These are phyloP conservation scores for Saturnia pavonia DNA, from an alignment of 2,888 invertebrate species.

Conservation along the genomic window DNA sequence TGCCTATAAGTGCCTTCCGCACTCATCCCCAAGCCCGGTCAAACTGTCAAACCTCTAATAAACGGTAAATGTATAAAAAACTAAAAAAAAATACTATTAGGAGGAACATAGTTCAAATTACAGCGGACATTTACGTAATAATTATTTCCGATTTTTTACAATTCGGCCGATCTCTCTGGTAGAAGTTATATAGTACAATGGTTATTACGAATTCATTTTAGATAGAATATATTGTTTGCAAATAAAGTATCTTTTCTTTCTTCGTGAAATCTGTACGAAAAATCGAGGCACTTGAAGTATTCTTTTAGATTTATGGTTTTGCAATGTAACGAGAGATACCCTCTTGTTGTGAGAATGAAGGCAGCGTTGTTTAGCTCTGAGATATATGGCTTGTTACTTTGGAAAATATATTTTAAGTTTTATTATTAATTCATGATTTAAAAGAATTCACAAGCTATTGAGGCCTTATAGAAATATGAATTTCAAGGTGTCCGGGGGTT, in stretches of 20 bases:
- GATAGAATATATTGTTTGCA: not conserved
- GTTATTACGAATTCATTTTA: not conserved
- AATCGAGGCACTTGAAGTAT: conserved; percentile 3
- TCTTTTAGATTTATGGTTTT: conserved; percentile 1
- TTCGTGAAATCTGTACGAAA: not conserved
- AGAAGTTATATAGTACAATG: not conserved
- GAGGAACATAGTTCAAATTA: not conserved
- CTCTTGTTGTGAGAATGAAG: not conserved
- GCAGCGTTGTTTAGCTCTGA: not conserved
- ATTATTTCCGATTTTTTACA: not conserved
- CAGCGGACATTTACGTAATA: not conserved
- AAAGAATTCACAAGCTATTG: no score
- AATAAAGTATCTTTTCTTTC: not conserved
- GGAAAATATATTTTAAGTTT: not conserved
- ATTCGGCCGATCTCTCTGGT: not conserved
- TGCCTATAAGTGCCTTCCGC: no score
- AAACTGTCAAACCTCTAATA: no score
- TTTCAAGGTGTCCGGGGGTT: no score
- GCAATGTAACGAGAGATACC: not conserved
- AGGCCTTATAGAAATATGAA: not conserved
- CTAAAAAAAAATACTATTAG: not conserved
- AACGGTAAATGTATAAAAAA: no score
- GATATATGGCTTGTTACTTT: conserved; percentile 5
- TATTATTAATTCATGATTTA: not conserved
- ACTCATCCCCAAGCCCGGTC: no score